Evolutionary conservation across 2,888 invertebrate species (phyloP).

Genomic region (Agonopterix heracliana): DNA sequence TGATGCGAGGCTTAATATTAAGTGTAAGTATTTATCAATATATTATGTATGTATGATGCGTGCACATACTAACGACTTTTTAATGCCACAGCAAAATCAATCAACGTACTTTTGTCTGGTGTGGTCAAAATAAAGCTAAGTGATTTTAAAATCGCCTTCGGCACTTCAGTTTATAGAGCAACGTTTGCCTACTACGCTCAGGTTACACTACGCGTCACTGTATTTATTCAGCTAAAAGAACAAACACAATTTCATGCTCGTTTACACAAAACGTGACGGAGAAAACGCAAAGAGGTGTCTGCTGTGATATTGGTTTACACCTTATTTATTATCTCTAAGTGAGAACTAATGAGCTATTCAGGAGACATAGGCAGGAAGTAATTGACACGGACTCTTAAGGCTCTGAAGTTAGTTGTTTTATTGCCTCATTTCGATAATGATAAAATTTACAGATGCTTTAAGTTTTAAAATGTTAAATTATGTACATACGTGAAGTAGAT

Average conservation of each 20-base stretch:
- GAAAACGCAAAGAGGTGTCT: constrained; percentile 38
- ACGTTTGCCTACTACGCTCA: constrained; percentile 6
- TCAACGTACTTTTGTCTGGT: not conserved
- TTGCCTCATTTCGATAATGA: too few relatives aligned
- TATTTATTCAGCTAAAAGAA: constrained; percentile 44
- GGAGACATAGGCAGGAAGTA: constrained; percentile 29
- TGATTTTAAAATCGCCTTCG: constrained; percentile 8
- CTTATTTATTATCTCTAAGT: constrained; percentile 33
- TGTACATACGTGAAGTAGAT: too few relatives aligned
- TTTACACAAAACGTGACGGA: constrained; percentile 32
- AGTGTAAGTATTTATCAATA: too few relatives aligned
- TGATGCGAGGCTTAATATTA: too few relatives aligned
- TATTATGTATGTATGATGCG: constrained; percentile 2
- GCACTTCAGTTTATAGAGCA: constrained; percentile 7
- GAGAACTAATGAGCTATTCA: constrained; percentile 35
- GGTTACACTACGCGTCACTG: constrained; percentile 17
- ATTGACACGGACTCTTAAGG: constrained; percentile 12
- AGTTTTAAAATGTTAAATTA: too few relatives aligned
- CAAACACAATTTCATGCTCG: constrained; percentile 39
- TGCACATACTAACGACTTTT: constrained; percentile 11
- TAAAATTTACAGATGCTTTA: too few relatives aligned
- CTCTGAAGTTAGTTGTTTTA: too few relatives aligned
- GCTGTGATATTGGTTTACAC: constrained; percentile 37
- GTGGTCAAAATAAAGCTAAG: constrained; percentile 1
- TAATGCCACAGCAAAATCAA: constrained; percentile 4